Base-by-base conservation (phyloP, 1,140 invertebrate genomes). In the Thalassaphorura encarpata region DNA sequence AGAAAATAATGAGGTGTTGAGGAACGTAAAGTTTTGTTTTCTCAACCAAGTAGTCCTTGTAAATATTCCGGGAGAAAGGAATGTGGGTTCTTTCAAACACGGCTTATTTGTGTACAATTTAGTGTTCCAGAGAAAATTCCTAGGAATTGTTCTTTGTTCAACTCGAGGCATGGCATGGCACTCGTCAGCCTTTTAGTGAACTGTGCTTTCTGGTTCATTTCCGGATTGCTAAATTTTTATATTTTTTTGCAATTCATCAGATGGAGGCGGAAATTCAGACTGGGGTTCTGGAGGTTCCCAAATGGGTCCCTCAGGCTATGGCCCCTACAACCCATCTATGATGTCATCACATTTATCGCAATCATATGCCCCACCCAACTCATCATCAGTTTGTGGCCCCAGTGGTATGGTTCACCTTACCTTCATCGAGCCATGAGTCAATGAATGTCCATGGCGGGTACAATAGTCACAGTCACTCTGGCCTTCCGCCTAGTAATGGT, bases 321-420 rank as follows among this genome's bases (percentile, higher is more conserved):
- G 59, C 26, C 40, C 60, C 11, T 62, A 65, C 55, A 64, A 64
- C 54, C 54, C 71, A 43, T 69, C 70, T 54, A 69, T 72, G 68
- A 71, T 73, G 67, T 69, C 69, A 58, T 50, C 66, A 52, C 65
- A 66, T 39, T 58, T 65, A 58, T 58, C 60, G 52, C 66, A 66
- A 61, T 65, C 63, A 60, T 56, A 59, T 50, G 48, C 56, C 31
- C 54, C 55, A 18, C 59, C 48, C 26, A 48, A 48, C 23, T n/a
- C 48, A 21, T 31, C 11, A 15, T 36, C 59, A 48, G 52, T 58
- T 51, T 54, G 52, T 43, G 56, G 63, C 24, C 58, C 54, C 31
- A 55, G 58, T 31, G 48, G 48, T 28, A 56, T 56, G 54, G 40
- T 80, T 72, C 78, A 80, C 69, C 74, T 80, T 71, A n/a, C 70